Evolutionary conservation across 2,797 vertebrate species (phyloP), one percentile per base, ranked within the genome.

Genomic region (Catamblyrhynchus diadema): DNA sequence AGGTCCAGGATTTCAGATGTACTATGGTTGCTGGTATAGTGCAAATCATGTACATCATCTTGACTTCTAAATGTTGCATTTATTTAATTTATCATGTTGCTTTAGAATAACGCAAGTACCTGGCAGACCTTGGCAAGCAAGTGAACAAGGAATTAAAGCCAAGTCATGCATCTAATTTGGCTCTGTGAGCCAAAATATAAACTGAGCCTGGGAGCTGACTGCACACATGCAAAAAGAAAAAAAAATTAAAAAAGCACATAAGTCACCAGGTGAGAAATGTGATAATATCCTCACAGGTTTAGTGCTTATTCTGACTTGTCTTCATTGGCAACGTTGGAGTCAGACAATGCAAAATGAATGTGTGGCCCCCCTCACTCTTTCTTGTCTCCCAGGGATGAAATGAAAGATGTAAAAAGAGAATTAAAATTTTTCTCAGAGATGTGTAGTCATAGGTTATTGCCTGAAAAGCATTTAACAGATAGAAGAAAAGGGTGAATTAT

Each of bases 151-250:
- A 89, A 88, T 84, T 81, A 91, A 86, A 95, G 95, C 95, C 97
- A 97, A 98, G 93, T 96, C 97, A 94, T 92, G 92, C 87, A 84
- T 96, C 88, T 95, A 92, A 88, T 86, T 96, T 95, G 96, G 83
- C 90, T 96, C 79, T 42, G 4, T 70, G 72, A 61, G 88, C 93
- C 95, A 97, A 96, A 96, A 88, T 57, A 93, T 93, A 96, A 97
- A 95, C 86, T 82, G 83, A 94, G 86, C 82, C 86, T 90, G 72
- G 78, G 66, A 96, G 90, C 90, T 96, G 94, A 94, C 86, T 90
- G 66, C 82, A 94, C 93, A 89, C 88, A 91, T 79, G 60, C 33
- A 93, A 92, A 92, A 95, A 77, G n/a, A 59, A 57, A 57, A 57
- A 33, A 57, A 41, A 45, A 51, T 12, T 33, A 5, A 12, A 47